Evolutionary conservation across 1,140 invertebrate species (phyloP).

Genomic region (Teleopsis dalmanni): DNA sequence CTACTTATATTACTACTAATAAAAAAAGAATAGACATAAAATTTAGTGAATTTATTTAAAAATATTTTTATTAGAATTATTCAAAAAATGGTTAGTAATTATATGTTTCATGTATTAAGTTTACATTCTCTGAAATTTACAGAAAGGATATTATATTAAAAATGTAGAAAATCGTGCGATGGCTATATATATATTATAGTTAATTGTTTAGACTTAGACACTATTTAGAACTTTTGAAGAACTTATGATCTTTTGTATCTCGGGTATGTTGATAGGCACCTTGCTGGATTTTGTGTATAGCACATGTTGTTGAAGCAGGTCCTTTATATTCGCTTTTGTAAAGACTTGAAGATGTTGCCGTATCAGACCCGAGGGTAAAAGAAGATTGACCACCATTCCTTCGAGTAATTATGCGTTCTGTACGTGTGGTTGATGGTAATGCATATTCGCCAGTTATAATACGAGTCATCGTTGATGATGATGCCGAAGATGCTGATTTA

Average conservation of each 20-base stretch:
- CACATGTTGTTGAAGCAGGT: constrained; percentile 62
- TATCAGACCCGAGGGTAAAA: constrained; percentile 61
- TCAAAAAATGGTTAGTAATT: constrained; percentile 1
- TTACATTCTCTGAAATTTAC: too few relatives aligned
- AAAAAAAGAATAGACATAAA: too few relatives aligned
- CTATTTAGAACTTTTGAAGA: constrained; percentile 58
- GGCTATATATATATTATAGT: not conserved
- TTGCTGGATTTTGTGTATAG: constrained; percentile 66
- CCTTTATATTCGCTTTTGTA: constrained; percentile 71
- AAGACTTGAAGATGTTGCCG: constrained; percentile 50
- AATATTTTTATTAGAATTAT: not conserved
- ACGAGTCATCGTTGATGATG: too few relatives aligned
- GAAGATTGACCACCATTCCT: constrained; percentile 61
- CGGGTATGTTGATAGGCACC: constrained; percentile 73
- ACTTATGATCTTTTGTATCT: constrained; percentile 73
- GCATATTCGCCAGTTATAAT: too few relatives aligned
- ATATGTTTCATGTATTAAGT: too few relatives aligned
- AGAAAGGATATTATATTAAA: not conserved
- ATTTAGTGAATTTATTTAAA: too few relatives aligned
- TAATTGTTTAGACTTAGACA: constrained; percentile 14
- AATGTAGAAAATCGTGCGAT: not conserved
- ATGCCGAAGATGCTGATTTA: too few relatives aligned
- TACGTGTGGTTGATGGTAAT: constrained; percentile 33
- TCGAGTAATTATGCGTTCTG: constrained; percentile 47
- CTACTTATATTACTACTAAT: too few relatives aligned